Evolutionary conservation across 1,140 invertebrate species (phyloP), one percentile per base, ranked within the genome.

Genomic region (Eulimnadia texana): DNA sequence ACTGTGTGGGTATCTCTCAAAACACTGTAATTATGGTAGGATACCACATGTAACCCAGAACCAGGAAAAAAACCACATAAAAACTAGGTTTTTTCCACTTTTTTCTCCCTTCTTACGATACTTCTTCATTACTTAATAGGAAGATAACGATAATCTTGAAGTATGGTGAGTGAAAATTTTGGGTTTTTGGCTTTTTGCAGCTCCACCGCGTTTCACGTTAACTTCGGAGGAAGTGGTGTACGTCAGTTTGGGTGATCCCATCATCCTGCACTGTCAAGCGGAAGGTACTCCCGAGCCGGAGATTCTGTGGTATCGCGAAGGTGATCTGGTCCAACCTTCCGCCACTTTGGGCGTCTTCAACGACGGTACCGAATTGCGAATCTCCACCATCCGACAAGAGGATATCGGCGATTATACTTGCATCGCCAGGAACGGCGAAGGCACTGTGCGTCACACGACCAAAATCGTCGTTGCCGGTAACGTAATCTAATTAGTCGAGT

Each of bases 361-460:
- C 76, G 86, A 92, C 73, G 88, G 89, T 64, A 92, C 89, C 24
- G 90, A 93, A 72, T 79, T 95, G 58, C 82, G 88, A 68, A 93
- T 98, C 71, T 84, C 84, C 64, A 90, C 86, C 71, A 87, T 96
- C 68, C 81, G 89, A 66, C 84, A 86, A 72, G 85, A 90, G 68
- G 92, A 97, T 72, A 93, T 95, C 65, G 93, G 92, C 19, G 90
- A 94, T 73, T 97, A 96, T 73, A 90, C 86, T 59, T 96, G 93
- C 77, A 88, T 91, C 67, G 92, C 92, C 64, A 80, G 86, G 63
- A 98, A 97, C 76, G 86, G 88, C 64, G 90, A 96, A 76, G 93
- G 93, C 25, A 88, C 91, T 73, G 88, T 94, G 64, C 90, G 88
- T 69, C 90, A 95, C 73, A 92, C 88, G 29, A 90, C 92, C 55